phyloP scores from a whole-genome alignment of 2,888 invertebrate species.

The Abscondita cerata region DNA sequence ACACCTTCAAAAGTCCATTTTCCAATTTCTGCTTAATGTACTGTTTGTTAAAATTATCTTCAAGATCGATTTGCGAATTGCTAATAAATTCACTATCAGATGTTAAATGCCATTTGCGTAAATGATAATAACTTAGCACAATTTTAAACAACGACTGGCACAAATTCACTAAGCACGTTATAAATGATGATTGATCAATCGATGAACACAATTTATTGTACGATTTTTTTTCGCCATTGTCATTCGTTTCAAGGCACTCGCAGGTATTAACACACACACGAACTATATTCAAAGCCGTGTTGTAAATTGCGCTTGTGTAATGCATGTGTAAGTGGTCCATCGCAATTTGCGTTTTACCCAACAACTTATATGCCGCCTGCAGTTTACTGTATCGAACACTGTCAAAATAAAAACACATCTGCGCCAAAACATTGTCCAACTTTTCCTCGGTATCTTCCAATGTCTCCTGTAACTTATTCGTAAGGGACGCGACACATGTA shows the following conservation, averaged over 20 bases:
- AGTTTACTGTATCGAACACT: slow-evolving; percentile 80
- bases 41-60: slow-evolving; percentile 72
- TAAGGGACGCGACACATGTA: slow-evolving; percentile 88
- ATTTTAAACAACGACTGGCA: slow-evolving; percentile 88
- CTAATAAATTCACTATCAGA: slow-evolving; percentile 28
- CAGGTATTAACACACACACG: slow-evolving; percentile 60
- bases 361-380: slow-evolving; percentile 84
- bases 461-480: slow-evolving; percentile 87
- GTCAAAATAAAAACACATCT: slow-evolving; percentile 78
- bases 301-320: slow-evolving; percentile 91
- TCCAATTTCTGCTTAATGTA: slow-evolving; percentile 90
- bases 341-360: slow-evolving; percentile 91
- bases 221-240: slow-evolving; percentile 69
- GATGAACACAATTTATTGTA: slow-evolving; percentile 83
- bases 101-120: slow-evolving; percentile 78
- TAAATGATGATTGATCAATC: slow-evolving; percentile 67
- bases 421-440: slow-evolving; percentile 84
- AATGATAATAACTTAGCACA: slow-evolving; percentile 78
- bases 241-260: slow-evolving; percentile 50
- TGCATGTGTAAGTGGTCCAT: slow-evolving; percentile 92
- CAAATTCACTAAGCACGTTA: slow-evolving; percentile 80
- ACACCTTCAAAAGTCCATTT: slow-evolving; percentile 83
- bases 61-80: slow-evolving; percentile 59
- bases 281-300: slow-evolving; percentile 69
- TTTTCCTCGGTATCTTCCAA: slow-evolving; percentile 91